Conservation (phyloP, 2,888 invertebrate genomes). For the Trichopria drosophilae region DNA sequence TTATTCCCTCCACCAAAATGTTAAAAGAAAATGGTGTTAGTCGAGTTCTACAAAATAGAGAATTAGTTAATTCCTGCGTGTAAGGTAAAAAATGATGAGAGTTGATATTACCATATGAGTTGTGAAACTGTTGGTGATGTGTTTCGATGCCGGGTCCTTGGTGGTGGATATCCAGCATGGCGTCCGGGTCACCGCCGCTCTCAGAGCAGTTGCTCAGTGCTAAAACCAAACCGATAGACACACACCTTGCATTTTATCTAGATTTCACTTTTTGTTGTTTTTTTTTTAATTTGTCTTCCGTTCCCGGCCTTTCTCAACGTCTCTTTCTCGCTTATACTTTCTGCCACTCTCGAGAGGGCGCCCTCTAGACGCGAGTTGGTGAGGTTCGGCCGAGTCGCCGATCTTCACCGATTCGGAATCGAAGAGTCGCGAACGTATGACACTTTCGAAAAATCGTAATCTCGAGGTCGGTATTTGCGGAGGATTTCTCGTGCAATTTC, state of each 20-base stretch:
- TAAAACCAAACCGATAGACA: conserved; percentile 60
- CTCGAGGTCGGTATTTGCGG: too few relatives aligned
- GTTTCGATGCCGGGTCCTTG: conserved; percentile 56
- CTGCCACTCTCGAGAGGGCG: conserved; percentile 18
- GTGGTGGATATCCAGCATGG: conserved; percentile 58
- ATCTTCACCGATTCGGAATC: too few relatives aligned
- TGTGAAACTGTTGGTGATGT: conserved; percentile 58
- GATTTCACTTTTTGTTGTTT: conserved; percentile 34
- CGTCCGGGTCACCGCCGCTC: conserved; percentile 57
- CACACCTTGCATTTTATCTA: conserved; percentile 55
- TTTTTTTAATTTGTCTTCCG: conserved; percentile 18
- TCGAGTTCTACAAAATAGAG: too few relatives aligned
- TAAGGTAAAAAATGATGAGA: too few relatives aligned
- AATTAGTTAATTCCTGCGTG: too few relatives aligned
- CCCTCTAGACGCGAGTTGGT: too few relatives aligned
- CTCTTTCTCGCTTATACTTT: conserved; percentile 31
- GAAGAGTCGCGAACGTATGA: background rate
- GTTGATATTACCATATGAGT: conserved; percentile 59
- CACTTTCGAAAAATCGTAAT: background rate
- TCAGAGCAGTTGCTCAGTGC: conserved; percentile 60
- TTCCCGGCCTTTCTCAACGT: conserved; percentile 18
- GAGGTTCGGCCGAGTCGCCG: too few relatives aligned
- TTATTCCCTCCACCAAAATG: too few relatives aligned
- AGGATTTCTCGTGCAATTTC: too few relatives aligned
- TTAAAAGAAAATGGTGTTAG: too few relatives aligned